phyloP scores from a whole-genome alignment of 2,797 vertebrate genomes.

The Alfaro cultratus region DNA sequence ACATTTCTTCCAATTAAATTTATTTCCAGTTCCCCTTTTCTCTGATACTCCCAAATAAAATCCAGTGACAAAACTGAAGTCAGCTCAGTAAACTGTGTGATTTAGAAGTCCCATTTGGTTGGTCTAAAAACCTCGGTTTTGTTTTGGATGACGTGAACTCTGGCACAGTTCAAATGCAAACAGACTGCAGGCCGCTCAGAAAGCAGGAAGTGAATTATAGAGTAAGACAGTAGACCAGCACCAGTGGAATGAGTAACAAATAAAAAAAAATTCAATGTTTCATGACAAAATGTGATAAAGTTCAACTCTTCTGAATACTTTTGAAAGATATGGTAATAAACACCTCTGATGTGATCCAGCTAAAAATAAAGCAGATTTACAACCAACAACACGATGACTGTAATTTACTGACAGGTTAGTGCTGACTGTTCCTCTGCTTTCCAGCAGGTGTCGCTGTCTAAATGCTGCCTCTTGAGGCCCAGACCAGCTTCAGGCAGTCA shows the following conservation, averaged over 20 bases:
- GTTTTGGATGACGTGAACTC: too few relatives aligned
- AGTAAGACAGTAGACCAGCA: too few relatives aligned
- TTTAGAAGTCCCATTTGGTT: too few relatives aligned
- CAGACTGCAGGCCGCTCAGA: too few relatives aligned
- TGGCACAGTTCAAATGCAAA: too few relatives aligned
- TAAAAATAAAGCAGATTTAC: neutral
- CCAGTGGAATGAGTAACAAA: neutral
- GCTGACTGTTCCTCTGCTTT: slow-evolving; percentile 6
- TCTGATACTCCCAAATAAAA: neutral
- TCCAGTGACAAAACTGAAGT: neutral
- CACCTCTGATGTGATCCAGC: neutral
- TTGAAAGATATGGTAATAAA: neutral
- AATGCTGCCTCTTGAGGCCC: neutral
- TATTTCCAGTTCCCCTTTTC: neutral
- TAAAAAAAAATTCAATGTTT: neutral
- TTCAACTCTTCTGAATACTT: neutral
- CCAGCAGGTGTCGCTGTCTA: slow-evolving; percentile 56
- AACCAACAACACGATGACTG: neutral
- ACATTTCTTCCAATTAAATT: neutral
- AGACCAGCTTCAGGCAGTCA: too few relatives aligned
- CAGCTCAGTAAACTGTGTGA: neutral
- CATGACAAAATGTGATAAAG: neutral
- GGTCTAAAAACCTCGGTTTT: too few relatives aligned
- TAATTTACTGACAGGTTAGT: neutral
- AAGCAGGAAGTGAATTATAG: too few relatives aligned